Percentiles rank a stretch among this genome's conserved stretches.
These are phyloP conservation scores for Neomorphus geoffroyi DNA, from an alignment of 2,797 vertebrate genomes.

Conservation along the genomic window DNA sequence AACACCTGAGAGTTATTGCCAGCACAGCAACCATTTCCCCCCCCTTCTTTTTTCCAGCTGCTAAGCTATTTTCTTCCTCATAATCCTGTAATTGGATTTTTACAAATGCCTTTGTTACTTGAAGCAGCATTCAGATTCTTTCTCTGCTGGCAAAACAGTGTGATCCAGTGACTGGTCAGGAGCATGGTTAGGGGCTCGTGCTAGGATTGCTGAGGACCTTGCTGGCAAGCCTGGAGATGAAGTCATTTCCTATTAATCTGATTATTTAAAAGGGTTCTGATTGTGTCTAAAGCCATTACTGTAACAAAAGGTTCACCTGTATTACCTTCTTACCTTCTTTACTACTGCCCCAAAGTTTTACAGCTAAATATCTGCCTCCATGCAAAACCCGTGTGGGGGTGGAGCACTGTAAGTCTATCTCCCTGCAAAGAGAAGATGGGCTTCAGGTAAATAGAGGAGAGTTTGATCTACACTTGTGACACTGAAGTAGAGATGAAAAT, in stretches of 20 bases:
- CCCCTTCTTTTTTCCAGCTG: background rate
- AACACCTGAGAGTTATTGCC: background rate
- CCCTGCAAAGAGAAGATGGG: background rate
- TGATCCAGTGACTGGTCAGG: constrained; percentile 27
- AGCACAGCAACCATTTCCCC: background rate
- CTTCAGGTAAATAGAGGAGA: background rate
- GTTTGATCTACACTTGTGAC: background rate
- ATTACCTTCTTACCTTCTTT: background rate
- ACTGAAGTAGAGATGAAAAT: background rate
- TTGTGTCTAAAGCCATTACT: background rate
- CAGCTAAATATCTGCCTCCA: background rate
- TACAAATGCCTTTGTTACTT: constrained; percentile 23
- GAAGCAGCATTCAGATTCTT: constrained; percentile 15
- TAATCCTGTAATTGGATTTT: constrained; percentile 64
- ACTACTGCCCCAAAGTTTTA: background rate
- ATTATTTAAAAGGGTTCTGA: constrained; percentile 42
- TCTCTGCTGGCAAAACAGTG: constrained; percentile 34
- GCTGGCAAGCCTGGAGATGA: constrained; percentile 7
- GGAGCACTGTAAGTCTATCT: background rate
- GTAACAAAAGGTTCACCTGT: background rate
- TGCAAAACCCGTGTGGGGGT: background rate
- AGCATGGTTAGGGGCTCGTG: background rate
- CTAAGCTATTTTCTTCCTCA: constrained; percentile 43
- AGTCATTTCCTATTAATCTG: constrained; percentile 54
- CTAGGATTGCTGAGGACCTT: background rate